Evolutionary conservation across 2,113 vertebrate species (phyloP).

Genomic region (Callospermophilus lateralis): DNA sequence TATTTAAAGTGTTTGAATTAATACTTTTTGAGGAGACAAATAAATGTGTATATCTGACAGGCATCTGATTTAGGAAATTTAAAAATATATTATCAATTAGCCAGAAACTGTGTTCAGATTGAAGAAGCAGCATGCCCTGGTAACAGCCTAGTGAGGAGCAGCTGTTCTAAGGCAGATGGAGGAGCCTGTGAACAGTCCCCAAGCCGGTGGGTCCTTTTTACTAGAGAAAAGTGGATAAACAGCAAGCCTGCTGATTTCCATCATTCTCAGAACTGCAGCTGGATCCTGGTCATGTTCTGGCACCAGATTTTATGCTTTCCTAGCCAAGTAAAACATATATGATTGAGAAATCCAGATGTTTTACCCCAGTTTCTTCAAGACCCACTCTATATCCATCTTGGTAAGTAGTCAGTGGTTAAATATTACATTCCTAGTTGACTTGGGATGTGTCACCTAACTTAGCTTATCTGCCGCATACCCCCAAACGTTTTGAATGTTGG

Average conservation of each 20-base stretch:
- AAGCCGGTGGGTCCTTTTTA: background rate
- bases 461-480: background rate
- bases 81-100: background rate
- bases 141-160: background rate
- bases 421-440: background rate
- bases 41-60: background rate
- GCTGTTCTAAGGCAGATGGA: background rate
- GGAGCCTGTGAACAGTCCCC: background rate
- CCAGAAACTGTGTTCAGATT: background rate
- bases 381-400: background rate
- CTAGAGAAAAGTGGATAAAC: conserved; percentile 16
- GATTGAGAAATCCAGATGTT: conserved; percentile 41
- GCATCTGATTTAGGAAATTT: background rate
- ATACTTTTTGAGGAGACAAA: conserved; percentile 2
- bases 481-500: background rate
- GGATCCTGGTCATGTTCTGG: background rate
- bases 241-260: background rate
- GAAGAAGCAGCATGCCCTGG: background rate
- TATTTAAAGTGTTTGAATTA: conserved; percentile 8
- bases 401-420: background rate
- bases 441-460: background rate
- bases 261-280: conserved; percentile 51
- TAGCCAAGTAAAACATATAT: conserved; percentile 20
- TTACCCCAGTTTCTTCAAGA: background rate
- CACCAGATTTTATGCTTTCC: background rate